Conservation (phyloP, 2,888 invertebrate species). For the Hyalella azteca region DNA sequence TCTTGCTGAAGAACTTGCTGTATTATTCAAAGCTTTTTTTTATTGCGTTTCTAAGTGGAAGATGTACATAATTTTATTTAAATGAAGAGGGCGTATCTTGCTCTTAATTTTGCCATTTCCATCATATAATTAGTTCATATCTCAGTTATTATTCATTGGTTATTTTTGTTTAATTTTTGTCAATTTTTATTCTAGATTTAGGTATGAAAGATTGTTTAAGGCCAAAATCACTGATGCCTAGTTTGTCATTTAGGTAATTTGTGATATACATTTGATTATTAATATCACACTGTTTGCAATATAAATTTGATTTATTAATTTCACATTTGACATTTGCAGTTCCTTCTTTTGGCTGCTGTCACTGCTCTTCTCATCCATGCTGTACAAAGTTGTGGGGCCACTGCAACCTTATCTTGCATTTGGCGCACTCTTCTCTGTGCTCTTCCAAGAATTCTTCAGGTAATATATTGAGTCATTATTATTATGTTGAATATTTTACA, state of each 20-base stretch:
- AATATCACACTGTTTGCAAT: neutral
- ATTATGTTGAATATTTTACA: no score
- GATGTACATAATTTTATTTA: no score
- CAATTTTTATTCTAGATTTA: no score
- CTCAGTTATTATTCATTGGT: no score
- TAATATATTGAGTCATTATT: neutral
- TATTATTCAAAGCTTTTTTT: neutral
- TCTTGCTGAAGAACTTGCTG: neutral
- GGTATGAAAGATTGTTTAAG: no score
- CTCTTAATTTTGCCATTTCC: no score
- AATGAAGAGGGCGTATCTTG: no score
- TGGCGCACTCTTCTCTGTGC: conserved; percentile 86
- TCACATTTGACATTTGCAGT: conserved; percentile 64
- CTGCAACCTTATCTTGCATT: conserved; percentile 78
- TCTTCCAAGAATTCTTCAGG: conserved; percentile 87
- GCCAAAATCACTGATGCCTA: no score
- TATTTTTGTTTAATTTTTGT: no score
- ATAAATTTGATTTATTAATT: neutral
- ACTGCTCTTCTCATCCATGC: conserved; percentile 82
- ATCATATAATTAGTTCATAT: no score
- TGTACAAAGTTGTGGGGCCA: conserved; percentile 88
- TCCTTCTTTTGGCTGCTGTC: conserved; percentile 94
- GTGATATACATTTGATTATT: neutral
- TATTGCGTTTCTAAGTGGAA: neutral
- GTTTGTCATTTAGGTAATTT: neutral